Evolutionary conservation across 2,797 vertebrate genomes (phyloP).

Genomic region (Lacerta agilis): DNA sequence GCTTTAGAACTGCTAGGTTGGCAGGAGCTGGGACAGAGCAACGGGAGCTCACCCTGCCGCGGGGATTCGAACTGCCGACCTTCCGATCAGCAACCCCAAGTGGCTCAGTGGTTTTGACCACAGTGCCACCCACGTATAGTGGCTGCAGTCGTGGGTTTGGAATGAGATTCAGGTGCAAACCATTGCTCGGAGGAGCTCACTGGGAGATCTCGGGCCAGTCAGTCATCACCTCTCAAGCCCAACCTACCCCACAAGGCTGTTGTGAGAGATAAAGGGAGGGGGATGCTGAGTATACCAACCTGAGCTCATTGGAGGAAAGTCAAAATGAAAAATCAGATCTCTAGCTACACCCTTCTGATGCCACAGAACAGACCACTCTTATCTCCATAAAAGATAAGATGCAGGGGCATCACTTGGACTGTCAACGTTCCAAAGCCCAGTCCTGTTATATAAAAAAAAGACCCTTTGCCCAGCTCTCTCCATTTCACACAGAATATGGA

Average conservation of each 20-base stretch:
- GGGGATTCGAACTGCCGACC: too few species aligned
- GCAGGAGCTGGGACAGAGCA: too few species aligned
- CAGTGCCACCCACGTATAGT: too few species aligned
- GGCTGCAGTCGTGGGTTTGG: not conserved
- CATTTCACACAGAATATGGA: not conserved
- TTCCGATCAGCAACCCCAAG: too few species aligned
- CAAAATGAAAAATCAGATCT: not conserved
- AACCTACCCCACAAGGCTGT: too few species aligned
- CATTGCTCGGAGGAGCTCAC: not conserved
- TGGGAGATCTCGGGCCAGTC: not conserved
- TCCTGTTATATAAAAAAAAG: not conserved
- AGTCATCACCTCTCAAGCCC: not conserved
- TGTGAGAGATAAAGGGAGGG: not conserved
- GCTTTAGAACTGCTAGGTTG: too few species aligned
- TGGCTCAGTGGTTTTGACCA: too few species aligned
- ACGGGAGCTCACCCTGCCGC: too few species aligned
- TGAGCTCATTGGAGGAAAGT: not conserved
- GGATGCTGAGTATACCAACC: not conserved
- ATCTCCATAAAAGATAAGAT: not conserved
- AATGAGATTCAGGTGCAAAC: not conserved
- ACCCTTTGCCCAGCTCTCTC: not conserved
- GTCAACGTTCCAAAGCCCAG: not conserved
- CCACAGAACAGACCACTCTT: not conserved
- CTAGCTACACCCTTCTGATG: too few species aligned
- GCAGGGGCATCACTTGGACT: not conserved